Evolutionary conservation across 2,888 invertebrate species (phyloP), one percentile per base, ranked within the genome.

Genomic region (Rhabditoides inermis): DNA sequence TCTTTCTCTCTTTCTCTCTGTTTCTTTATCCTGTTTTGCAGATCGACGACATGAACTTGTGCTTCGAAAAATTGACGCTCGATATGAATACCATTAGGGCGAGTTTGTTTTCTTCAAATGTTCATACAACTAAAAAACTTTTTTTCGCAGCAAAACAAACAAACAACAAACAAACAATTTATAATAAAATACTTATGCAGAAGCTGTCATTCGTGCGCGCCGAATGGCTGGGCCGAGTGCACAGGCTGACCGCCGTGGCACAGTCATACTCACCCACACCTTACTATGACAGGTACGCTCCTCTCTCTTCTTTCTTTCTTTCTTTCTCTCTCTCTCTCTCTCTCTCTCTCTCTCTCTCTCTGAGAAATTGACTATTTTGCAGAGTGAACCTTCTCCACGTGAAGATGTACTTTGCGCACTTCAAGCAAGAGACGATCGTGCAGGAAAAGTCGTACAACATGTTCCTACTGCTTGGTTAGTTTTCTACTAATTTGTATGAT

Each of bases 391-490:
- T 70, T 7, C 59, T 70, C 1, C 67, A 65, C 40, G 58, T 70
- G 12, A 70, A 70, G 35, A 59, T 70, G 25, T 70, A 70, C 44
- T 70, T 67, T 45, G 67, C 69, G 23, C 70, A 70, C 47, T 70
- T 70, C 54, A 70, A 70, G 41, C 66, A 70, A 45, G 70, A 70
- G 45, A 61, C 65, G 1, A 70, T 70, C 37, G 51, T 61, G 1
- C 69, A 70, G 42, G 65, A 70, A 36, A 56, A 60, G 42, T 68
- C 68, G 4, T 70, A 70, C 51, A 70, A 70, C 42, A 22, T 70
- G 42, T 70, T 70, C 50, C 51, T 70, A 12, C 49, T 70, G 7
- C 56, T 70, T 2, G 69, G 69, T 66, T 49, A 39, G 37, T 1
- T 12, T 2, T 26, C 15, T n/a, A 20, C n/a, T n/a, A n/a, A n/a